These are phyloP conservation scores for Varroa destructor DNA, from an alignment of 1,140 invertebrate species.

Conservation along the genomic window DNA sequence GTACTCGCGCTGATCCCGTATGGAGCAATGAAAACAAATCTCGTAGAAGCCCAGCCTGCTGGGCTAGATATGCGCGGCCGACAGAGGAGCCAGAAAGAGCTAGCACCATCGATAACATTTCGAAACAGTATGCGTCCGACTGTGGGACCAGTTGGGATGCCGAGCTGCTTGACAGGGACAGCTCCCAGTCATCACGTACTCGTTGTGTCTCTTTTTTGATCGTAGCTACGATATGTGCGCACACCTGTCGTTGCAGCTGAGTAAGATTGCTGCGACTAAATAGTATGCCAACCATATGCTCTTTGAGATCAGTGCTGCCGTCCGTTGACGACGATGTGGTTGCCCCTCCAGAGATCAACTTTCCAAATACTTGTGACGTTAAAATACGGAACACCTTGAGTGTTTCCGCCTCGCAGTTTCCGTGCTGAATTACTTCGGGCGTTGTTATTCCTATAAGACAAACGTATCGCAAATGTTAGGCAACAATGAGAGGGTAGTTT, in stretches of 20 bases:
- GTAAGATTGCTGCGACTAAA: slow-evolving; percentile 86
- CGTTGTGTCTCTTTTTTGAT: slow-evolving; percentile 71
- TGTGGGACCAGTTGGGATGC: slow-evolving; percentile 40
- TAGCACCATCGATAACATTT: slow-evolving; percentile 83
- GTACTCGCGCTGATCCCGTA: slow-evolving; percentile 81
- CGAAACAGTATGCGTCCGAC: slow-evolving; percentile 86
- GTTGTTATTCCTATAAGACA: slow-evolving; percentile 20
- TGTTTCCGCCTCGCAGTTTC: slow-evolving; percentile 79
- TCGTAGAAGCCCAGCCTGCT: slow-evolving; percentile 64
- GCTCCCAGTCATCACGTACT: slow-evolving; percentile 78
- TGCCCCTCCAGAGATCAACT: slow-evolving; percentile 54
- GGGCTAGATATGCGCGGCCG: slow-evolving; percentile 72
- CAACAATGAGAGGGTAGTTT: too few relatives aligned
- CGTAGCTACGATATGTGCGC: slow-evolving; percentile 80
- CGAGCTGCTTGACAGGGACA: slow-evolving; percentile 37
- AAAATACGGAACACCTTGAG: slow-evolving; percentile 82
- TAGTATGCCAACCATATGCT: slow-evolving; percentile 91
- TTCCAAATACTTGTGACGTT: slow-evolving; percentile 84
- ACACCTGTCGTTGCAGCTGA: slow-evolving; percentile 85
- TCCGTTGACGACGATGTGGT: slow-evolving; percentile 29
- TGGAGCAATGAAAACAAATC: slow-evolving; percentile 77
- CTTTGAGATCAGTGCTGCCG: slow-evolving; percentile 58
- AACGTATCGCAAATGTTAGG: too few relatives aligned
- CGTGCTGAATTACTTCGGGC: slow-evolving; percentile 52
- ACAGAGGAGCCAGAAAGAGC: slow-evolving; percentile 84